A percentile compares a stretch with the other conserved stretches of the same genome.
Evolutionary conservation across 2,888 invertebrate species (phyloP).

Genomic region (Hedya salicella): DNA sequence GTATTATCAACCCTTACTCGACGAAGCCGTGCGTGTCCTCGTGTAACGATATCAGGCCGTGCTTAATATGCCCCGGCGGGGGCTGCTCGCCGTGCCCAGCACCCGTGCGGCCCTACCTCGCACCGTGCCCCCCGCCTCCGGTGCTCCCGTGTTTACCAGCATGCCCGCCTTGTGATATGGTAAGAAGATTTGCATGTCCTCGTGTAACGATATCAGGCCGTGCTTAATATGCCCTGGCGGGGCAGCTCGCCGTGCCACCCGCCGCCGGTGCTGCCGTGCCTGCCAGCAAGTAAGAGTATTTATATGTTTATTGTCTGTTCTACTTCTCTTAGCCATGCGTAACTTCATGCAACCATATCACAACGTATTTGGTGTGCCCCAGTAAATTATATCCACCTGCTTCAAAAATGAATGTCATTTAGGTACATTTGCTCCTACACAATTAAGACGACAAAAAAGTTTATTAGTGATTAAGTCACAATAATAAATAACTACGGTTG

Average conservation of each 20-base stretch:
- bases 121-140: constrained; percentile 65
- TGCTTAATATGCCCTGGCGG: constrained; percentile 79
- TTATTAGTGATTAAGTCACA: no score
- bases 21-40: constrained; percentile 74
- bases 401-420: no score
- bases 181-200: constrained; percentile 71
- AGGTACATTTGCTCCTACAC: no score
- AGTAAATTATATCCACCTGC: no score
- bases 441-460: no score
- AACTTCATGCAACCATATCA: constrained; percentile 67
- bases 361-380: constrained; percentile 73
- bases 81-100: constrained; percentile 79
- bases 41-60: constrained; percentile 65
- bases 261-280: constrained; percentile 73
- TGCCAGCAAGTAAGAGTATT: constrained; percentile 73
- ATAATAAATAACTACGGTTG: no score
- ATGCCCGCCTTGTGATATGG: constrained; percentile 78
- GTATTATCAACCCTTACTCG: constrained; percentile 70
- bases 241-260: constrained; percentile 79
- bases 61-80: constrained; percentile 77
- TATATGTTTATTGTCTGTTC: no score
- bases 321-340: no score
- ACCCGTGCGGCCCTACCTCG: constrained; percentile 74
- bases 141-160: constrained; percentile 69
- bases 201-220: constrained; percentile 65